Evolutionary conservation across 2,797 vertebrate species (phyloP).

Genomic region (Hippopotamyrus pictus): DNA sequence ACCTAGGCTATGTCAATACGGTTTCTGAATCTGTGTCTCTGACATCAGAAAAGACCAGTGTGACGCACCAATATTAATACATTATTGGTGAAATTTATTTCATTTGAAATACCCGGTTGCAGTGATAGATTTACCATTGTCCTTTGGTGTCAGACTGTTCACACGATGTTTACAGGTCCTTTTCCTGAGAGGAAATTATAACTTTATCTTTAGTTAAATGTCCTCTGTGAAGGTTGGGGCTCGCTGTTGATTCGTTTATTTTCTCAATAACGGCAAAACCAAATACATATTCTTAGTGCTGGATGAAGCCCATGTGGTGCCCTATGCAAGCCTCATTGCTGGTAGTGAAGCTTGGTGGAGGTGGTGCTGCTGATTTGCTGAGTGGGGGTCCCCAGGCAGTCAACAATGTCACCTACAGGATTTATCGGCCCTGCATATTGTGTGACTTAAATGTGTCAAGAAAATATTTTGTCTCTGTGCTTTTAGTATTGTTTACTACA

Average conservation of each 20-base stretch:
- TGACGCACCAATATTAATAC: background rate
- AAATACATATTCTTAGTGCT: background rate
- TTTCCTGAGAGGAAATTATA: background rate
- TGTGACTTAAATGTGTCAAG: background rate
- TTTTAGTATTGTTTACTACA: background rate
- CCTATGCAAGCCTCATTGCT: background rate
- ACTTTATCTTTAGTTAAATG: constrained; percentile 6
- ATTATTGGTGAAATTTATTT: background rate
- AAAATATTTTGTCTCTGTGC: background rate
- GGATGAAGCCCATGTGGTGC: background rate
- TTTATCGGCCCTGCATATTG: background rate
- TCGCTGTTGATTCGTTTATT: constrained; percentile 3
- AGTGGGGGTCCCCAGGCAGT: background rate
- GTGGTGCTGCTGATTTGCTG: background rate
- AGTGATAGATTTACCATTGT: background rate
- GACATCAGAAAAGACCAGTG: background rate
- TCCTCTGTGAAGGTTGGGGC: background rate
- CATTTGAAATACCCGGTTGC: background rate
- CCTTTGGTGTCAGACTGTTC: background rate
- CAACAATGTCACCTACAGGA: background rate
- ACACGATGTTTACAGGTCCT: background rate
- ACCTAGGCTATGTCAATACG: background rate
- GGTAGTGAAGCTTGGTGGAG: background rate
- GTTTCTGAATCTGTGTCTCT: background rate
- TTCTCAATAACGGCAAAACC: constrained; percentile 18